Percentiles rank a stretch among this genome's conserved stretches.
Evolutionary conservation across 2,888 invertebrate species (phyloP).

Genomic region (Rambutsinella grinnellia): DNA sequence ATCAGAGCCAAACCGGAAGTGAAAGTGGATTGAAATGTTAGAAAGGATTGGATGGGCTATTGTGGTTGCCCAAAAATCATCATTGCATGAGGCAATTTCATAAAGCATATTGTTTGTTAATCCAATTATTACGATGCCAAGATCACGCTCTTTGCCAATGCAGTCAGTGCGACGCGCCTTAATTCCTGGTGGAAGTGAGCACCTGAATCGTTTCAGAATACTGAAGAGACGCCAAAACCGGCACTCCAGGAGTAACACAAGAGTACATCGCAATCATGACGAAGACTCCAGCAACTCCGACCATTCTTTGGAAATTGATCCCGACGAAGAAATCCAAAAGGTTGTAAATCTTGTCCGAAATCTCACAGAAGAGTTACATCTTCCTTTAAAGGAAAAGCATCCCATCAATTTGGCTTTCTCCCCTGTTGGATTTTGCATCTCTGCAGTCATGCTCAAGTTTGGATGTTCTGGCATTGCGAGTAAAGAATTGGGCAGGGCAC

Average conservation of each 20-base stretch:
- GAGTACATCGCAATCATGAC: not conserved
- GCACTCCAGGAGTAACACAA: not conserved
- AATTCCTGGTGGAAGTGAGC: constrained; percentile 34
- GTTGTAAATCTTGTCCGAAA: constrained; percentile 12
- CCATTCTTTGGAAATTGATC: constrained; percentile 44
- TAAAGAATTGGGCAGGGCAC: constrained; percentile 13
- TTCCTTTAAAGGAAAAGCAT: constrained; percentile 34
- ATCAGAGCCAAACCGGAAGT: too few relatives aligned
- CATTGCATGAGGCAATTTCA: too few relatives aligned
- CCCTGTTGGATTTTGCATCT: constrained; percentile 31
- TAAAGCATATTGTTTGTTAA: too few relatives aligned
- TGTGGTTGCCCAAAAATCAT: too few relatives aligned
- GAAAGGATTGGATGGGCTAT: not conserved
- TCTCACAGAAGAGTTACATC: constrained; percentile 20
- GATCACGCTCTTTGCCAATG: too few relatives aligned
- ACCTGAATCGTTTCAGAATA: constrained; percentile 27
- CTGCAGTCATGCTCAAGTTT: constrained; percentile 8
- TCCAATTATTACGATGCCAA: too few relatives aligned
- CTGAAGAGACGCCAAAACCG: constrained; percentile 11
- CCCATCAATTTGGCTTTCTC: constrained; percentile 38
- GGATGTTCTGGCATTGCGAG: not conserved
- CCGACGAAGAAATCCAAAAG: constrained; percentile 36
- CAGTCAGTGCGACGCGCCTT: too few relatives aligned
- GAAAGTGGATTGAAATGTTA: too few relatives aligned
- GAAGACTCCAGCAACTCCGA: constrained; percentile 24